Percentiles rank a stretch among this genome's conserved stretches.
Evolutionary conservation across 2,113 vertebrate genomes (phyloP).

Genomic region (Onychostruthus taczanowskii): DNA sequence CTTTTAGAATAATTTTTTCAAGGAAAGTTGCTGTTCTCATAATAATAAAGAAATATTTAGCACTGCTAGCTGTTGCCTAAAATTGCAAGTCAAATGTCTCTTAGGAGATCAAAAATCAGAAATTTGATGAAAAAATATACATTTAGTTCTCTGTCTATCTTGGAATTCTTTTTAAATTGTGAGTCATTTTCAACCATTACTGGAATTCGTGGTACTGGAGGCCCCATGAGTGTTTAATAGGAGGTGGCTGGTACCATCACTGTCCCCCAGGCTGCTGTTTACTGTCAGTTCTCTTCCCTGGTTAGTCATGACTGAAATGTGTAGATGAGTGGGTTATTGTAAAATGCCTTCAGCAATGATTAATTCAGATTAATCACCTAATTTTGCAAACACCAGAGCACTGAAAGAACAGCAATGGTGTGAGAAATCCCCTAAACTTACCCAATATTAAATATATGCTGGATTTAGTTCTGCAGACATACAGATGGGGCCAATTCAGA

Average conservation of each 20-base stretch:
- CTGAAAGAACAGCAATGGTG: background rate
- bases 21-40: background rate
- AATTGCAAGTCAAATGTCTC: background rate
- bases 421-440: background rate
- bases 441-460: background rate
- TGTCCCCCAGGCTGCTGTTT: background rate
- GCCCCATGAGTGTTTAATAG: background rate
- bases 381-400: background rate
- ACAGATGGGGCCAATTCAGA: background rate
- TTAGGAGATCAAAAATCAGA: background rate
- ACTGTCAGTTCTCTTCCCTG: background rate
- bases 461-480: background rate
- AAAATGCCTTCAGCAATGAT: background rate
- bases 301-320: background rate
- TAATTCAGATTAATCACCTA: background rate
- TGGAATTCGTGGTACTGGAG: background rate
- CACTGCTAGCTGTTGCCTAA: background rate
- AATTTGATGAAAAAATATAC: background rate
- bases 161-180: background rate
- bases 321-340: background rate
- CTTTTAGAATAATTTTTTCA: background rate
- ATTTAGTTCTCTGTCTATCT: background rate
- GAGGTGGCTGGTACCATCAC: background rate
- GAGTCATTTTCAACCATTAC: background rate
- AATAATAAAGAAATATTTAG: background rate